These are phyloP conservation scores for Bombus picipes DNA, from an alignment of 1,140 invertebrate species.

Conservation along the genomic window DNA sequence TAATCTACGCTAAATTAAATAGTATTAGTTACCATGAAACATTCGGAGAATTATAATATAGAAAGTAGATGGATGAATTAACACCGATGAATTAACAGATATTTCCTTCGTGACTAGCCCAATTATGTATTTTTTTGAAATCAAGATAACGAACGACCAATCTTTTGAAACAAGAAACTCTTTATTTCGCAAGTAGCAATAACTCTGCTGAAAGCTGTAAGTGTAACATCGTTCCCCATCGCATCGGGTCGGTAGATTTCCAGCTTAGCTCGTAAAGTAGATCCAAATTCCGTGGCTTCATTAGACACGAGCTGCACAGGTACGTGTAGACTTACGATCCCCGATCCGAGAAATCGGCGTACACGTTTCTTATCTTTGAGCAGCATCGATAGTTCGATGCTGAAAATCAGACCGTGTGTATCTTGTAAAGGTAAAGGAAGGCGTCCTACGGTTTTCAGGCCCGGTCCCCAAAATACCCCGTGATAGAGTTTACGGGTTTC, in stretches of 20 bases:
- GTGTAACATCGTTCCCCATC: not conserved
- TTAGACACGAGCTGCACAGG: constrained; percentile 45
- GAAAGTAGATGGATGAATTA: no score
- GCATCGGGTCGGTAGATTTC: not conserved
- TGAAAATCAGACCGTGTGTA: constrained; percentile 51
- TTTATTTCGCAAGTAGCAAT: not conserved
- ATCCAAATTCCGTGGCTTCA: constrained; percentile 39
- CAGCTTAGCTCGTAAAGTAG: constrained; percentile 15
- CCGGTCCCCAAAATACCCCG: constrained; percentile 47
- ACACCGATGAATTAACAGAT: no score
- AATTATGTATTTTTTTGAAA: no score
- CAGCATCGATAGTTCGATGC: constrained; percentile 53
- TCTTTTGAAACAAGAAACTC: not conserved
- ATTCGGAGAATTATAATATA: no score
- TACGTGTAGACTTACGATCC: constrained; percentile 56
- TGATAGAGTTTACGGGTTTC: constrained; percentile 61
- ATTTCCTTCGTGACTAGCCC: no score
- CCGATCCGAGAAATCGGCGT: constrained; percentile 63
- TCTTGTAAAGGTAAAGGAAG: constrained; percentile 41
- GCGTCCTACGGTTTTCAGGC: constrained; percentile 62
- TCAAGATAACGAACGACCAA: no score
- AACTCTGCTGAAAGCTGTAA: not conserved
- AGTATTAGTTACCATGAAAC: no score
- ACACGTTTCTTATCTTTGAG: constrained; percentile 54
- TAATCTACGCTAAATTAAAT: no score